These are phyloP conservation scores for Muricea muricata DNA, from an alignment of 92 coral and sea anemone species.

Conservation along the genomic window DNA sequence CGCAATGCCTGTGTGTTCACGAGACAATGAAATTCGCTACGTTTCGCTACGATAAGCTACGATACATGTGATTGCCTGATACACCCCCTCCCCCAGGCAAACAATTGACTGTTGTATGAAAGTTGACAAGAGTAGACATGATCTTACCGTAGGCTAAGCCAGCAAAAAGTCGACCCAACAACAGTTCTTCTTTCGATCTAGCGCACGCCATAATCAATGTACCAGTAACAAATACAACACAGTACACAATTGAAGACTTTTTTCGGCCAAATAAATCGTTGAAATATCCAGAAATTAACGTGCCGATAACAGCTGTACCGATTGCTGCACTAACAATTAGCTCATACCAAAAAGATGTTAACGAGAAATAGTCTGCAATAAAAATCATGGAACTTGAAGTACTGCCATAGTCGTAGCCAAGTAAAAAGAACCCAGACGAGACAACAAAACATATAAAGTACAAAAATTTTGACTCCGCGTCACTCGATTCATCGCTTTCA, in stretches of 20 bases:
- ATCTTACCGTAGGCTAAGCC: slow-evolving; percentile 92
- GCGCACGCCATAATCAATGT: slow-evolving; percentile 90
- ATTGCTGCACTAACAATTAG: slow-evolving; percentile 82
- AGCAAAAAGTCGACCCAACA: slow-evolving; percentile 78
- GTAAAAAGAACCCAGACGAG: slow-evolving; percentile 80
- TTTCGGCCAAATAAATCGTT: slow-evolving; percentile 78
- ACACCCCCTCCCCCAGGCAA: no score
- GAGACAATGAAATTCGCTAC: no score
- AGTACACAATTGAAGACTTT: slow-evolving; percentile 67
- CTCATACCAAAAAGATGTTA: slow-evolving; percentile 83
- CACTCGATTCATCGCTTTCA: neutral
- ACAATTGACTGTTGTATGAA: no score
- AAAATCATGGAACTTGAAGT: slow-evolving; percentile 91
- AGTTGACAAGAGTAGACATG: neutral
- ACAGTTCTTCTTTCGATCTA: slow-evolving; percentile 57
- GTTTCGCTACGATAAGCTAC: no score
- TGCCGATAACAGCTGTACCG: slow-evolving; percentile 81
- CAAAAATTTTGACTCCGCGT: slow-evolving; percentile 30
- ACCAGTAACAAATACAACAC: slow-evolving; percentile 78
- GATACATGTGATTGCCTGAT: no score
- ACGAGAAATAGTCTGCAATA: slow-evolving; percentile 70
- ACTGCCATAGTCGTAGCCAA: slow-evolving; percentile 93
- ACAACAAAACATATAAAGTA: slow-evolving; percentile 71
- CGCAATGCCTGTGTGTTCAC: no score
- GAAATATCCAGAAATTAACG: slow-evolving; percentile 73